These are phyloP conservation scores for Drosophila stalkeri DNA, from an alignment of 2,888 invertebrate genomes.

Conservation along the genomic window DNA sequence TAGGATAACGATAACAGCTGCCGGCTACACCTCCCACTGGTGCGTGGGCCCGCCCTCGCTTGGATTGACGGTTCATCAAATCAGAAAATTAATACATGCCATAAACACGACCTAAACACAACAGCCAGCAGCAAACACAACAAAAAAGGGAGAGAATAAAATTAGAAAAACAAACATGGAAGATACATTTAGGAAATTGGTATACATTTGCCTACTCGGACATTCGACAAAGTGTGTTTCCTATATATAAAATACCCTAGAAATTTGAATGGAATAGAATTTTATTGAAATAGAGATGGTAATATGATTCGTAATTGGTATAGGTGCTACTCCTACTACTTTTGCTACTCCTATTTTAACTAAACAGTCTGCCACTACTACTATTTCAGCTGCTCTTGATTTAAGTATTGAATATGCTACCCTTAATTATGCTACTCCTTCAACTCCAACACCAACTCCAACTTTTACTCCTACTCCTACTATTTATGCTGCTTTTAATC, in stretches of 20 bases:
- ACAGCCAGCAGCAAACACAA: slow-evolving; percentile 24
- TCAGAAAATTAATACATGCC: slow-evolving; percentile 67
- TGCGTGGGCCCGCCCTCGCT: not conserved
- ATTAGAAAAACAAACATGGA: not conserved
- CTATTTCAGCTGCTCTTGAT: too few species aligned
- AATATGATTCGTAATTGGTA: not conserved
- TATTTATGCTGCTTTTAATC: not conserved
- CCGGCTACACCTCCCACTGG: slow-evolving; percentile 4
- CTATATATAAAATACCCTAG: not conserved
- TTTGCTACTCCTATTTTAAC: not conserved
- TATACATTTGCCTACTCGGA: slow-evolving; percentile 7
- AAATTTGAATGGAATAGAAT: not conserved
- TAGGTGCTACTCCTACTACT: not conserved
- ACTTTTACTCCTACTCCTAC: not conserved
- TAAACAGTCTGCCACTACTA: too few species aligned
- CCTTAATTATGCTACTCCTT: not conserved
- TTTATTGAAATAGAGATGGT: not conserved
- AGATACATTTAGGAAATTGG: slow-evolving; percentile 16
- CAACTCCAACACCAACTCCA: not conserved
- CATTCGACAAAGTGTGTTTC: slow-evolving; percentile 12
- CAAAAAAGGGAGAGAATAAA: not conserved
- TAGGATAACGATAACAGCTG: slow-evolving; percentile 45
- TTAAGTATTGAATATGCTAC: too few species aligned
- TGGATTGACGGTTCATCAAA: slow-evolving; percentile 50
- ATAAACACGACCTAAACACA: slow-evolving; percentile 30